Conservation (phyloP, 2,797 vertebrate genomes). For the Labroides dimidiatus region DNA sequence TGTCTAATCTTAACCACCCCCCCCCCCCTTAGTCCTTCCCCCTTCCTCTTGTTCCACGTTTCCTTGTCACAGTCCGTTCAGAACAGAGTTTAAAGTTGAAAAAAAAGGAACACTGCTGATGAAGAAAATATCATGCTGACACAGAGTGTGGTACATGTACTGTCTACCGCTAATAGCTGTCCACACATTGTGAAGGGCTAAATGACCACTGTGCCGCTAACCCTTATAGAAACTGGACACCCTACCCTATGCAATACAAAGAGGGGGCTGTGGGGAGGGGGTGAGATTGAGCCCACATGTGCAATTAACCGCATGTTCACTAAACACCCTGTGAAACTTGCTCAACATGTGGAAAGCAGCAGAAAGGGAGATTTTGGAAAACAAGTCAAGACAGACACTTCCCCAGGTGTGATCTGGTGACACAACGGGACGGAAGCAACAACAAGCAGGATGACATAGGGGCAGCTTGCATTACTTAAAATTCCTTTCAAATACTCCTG, state of each 20-base stretch:
- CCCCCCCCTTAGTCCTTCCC: background rate
- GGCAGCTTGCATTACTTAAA: conserved; percentile 26
- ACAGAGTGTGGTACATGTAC: background rate
- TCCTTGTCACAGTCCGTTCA: background rate
- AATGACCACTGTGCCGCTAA: background rate
- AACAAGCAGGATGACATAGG: conserved; percentile 2
- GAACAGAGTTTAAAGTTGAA: background rate
- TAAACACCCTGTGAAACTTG: conserved; percentile 4
- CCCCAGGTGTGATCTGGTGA: conserved; percentile 18
- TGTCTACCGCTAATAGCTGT: background rate
- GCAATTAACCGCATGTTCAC: background rate
- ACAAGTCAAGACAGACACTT: conserved; percentile 48
- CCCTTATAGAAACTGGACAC: background rate
- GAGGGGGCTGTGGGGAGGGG: background rate
- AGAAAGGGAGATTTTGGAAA: background rate
- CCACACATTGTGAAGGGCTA: background rate
- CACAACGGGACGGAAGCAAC: conserved; percentile 26
- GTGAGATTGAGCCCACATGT: background rate
- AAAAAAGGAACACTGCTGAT: background rate
- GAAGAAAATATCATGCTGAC: no score
- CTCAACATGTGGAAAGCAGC: conserved; percentile 34
- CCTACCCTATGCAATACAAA: background rate
- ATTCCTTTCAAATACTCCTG: conserved; percentile 24
- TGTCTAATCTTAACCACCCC: background rate
- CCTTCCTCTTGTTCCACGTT: background rate